phyloP scores from a whole-genome alignment of 2,113 vertebrate genomes.

The Ptychochromis oligacanthus region DNA sequence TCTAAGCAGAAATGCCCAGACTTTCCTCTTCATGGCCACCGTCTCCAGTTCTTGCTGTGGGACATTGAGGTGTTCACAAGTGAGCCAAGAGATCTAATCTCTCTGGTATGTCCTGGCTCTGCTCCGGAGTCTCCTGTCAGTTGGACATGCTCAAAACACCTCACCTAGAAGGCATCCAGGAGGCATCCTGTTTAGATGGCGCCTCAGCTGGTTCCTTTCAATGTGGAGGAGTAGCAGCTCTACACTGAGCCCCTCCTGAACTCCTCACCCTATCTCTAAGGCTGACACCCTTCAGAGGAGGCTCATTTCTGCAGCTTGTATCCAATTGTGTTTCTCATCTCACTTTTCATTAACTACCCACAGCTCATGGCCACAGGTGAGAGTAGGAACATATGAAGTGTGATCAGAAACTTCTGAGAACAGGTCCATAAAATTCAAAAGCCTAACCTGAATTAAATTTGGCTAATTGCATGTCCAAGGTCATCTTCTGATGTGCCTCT shows the following conservation, averaged over 20 bases:
- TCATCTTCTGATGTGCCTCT: too few species aligned
- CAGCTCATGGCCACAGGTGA: too few species aligned
- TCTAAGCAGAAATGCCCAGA: not conserved
- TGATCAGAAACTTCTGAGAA: too few species aligned
- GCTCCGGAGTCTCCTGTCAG: not conserved
- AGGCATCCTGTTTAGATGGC: too few species aligned
- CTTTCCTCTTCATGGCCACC: not conserved
- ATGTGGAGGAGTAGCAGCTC: not conserved
- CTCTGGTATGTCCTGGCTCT: not conserved
- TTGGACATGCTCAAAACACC: not conserved
- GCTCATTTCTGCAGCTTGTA: accelerated
- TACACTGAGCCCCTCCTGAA: not conserved
- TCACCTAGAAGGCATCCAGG: not conserved
- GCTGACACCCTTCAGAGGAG: not conserved
- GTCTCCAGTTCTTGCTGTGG: too few species aligned
- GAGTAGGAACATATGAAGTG: too few species aligned
- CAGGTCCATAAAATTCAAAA: too few species aligned
- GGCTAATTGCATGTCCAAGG: too few species aligned
- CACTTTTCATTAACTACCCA: too few species aligned
- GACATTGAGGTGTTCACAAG: too few species aligned
- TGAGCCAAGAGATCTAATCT: not conserved
- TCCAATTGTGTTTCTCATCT: accelerated
- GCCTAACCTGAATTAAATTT: too few species aligned
- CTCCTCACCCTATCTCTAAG: not conserved
- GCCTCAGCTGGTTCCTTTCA: not conserved